These are phyloP conservation scores for Scophthalmus maximus DNA, from an alignment of 2,113 vertebrate species.

Conservation along the genomic window DNA sequence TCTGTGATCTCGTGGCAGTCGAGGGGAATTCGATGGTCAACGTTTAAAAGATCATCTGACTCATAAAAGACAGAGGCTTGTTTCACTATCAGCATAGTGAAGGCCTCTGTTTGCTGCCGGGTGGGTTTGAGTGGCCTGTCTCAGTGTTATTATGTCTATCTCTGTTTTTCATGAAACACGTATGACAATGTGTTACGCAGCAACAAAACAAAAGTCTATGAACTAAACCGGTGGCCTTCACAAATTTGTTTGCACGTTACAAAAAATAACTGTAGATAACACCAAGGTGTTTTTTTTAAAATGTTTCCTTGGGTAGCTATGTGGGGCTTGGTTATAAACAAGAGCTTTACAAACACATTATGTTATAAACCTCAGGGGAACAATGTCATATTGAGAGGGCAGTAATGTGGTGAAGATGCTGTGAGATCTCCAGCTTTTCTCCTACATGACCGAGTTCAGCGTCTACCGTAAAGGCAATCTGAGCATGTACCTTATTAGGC, in stretches of 20 bases:
- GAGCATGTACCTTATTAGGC: neutral
- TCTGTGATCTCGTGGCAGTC: constrained; percentile 41
- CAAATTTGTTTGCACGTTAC: neutral
- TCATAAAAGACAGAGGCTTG: constrained; percentile 24
- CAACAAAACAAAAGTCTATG: neutral
- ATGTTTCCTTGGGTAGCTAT: constrained; percentile 4
- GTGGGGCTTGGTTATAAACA: neutral
- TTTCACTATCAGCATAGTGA: constrained; percentile 21
- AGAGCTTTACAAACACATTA: neutral
- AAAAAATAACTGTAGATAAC: no score
- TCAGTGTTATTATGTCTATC: neutral
- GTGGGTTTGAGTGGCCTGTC: neutral
- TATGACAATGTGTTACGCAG: neutral
- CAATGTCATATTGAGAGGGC: no score
- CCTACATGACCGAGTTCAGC: constrained; percentile 10
- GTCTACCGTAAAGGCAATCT: constrained; percentile 6
- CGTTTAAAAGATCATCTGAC: constrained; percentile 49
- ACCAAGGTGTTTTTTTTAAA: no score
- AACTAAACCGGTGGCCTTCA: neutral
- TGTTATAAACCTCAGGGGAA: neutral
- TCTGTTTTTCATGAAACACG: neutral
- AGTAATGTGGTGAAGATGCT: neutral
- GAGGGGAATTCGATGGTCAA: constrained; percentile 6
- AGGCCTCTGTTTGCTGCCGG: constrained; percentile 3
- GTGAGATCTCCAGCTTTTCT: neutral